Conservation (phyloP, 2,113 vertebrate species). For the Cacatua alba region DNA sequence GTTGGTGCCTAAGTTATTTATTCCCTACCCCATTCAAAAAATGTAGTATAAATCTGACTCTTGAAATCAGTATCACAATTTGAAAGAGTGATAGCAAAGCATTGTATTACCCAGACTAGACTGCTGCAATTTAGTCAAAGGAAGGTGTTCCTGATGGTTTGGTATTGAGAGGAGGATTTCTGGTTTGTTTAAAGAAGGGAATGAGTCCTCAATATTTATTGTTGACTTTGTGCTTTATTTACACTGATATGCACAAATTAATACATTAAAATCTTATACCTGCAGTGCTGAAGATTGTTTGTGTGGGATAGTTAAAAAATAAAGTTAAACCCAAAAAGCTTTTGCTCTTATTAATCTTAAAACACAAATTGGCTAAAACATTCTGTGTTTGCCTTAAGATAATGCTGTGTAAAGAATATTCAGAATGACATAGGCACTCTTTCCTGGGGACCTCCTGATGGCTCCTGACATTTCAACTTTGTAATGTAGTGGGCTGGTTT, state of each 20-base stretch:
- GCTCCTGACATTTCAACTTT: conserved; percentile 33
- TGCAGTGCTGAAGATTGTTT: not conserved
- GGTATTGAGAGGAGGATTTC: not conserved
- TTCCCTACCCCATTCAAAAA: not conserved
- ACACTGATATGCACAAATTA: not conserved
- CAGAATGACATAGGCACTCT: conserved; percentile 29
- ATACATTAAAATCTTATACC: not conserved
- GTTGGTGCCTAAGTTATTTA: not conserved
- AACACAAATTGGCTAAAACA: not conserved
- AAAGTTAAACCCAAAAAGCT: not conserved
- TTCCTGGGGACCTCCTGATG: conserved; percentile 37
- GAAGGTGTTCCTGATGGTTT: not conserved
- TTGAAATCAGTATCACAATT: not conserved
- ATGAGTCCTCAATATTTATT: not conserved
- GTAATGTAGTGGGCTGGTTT: conserved; percentile 3
- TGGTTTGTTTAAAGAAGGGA: not conserved
- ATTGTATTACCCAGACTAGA: not conserved
- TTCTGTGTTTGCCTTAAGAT: not conserved
- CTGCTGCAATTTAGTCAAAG: conserved; percentile 13
- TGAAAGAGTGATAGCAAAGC: not conserved
- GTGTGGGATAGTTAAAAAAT: not conserved
- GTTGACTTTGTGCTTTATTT: conserved; percentile 39
- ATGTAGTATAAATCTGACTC: not conserved
- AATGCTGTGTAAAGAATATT: conserved; percentile 30
- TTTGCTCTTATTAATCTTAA: conserved; percentile 2